Conservation (phyloP, 2,113 vertebrate genomes). For the Pan troglodytes region DNA sequence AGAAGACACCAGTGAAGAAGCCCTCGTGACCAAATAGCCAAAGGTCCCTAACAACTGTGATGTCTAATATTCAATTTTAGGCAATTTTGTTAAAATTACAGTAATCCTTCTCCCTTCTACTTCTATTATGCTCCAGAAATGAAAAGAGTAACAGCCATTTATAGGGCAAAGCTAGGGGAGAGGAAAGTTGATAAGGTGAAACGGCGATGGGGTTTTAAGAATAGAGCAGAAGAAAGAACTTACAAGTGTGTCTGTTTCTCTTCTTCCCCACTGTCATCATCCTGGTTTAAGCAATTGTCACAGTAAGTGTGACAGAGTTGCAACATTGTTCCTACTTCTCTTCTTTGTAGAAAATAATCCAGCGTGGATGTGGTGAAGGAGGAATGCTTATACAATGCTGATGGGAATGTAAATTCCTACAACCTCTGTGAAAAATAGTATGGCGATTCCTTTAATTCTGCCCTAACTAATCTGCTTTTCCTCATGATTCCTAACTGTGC, state of each 20-base stretch:
- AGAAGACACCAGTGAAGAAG: background rate
- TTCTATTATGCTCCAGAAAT: background rate
- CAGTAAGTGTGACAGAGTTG: background rate
- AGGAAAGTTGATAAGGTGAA: background rate
- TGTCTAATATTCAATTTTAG: background rate
- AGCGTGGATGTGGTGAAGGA: background rate
- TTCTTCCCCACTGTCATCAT: background rate
- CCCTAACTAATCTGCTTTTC: background rate
- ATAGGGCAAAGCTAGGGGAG: background rate
- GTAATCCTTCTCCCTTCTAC: background rate
- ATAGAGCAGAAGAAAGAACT: background rate
- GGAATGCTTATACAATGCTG: too few species aligned
- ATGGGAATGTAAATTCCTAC: too few species aligned
- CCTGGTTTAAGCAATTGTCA: background rate
- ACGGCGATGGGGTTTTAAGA: background rate
- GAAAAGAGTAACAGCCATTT: background rate
- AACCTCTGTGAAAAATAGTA: background rate
- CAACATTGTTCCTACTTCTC: background rate
- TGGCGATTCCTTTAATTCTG: background rate
- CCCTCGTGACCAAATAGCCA: background rate
- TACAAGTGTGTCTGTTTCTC: background rate
- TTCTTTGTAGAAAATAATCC: background rate
- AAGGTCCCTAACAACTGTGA: background rate
- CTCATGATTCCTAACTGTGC: background rate
- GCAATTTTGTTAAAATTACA: slow-evolving; percentile 21